Percentiles rank a stretch among this genome's conserved stretches.
phyloP scores from a whole-genome alignment of 1,140 invertebrate genomes.

The Arion vulgaris region DNA sequence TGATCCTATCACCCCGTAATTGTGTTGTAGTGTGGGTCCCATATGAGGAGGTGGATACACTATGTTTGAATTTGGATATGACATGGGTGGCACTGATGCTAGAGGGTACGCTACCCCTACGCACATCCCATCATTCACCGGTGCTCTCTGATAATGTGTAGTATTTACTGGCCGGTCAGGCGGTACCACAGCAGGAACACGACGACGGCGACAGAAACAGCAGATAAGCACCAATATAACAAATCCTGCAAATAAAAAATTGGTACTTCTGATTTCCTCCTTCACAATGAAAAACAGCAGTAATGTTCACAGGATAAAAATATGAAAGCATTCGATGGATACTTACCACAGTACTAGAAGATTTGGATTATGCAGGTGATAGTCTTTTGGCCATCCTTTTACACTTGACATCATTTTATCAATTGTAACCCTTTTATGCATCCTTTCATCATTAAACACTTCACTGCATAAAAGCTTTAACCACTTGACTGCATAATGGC shows the following conservation, averaged over 20 bases:
- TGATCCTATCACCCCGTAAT: slow-evolving; percentile 26
- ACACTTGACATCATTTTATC: too few relatives aligned
- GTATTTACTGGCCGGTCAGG: not conserved
- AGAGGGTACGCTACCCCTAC: slow-evolving; percentile 19
- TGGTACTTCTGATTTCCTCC: too few relatives aligned
- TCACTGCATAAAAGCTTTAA: too few relatives aligned
- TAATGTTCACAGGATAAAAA: too few relatives aligned
- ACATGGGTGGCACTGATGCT: slow-evolving; percentile 4
- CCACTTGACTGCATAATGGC: too few relatives aligned
- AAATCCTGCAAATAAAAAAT: slow-evolving; percentile 10
- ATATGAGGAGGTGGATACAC: slow-evolving; percentile 8
- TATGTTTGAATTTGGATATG: not conserved
- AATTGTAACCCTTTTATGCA: too few relatives aligned
- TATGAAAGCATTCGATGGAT: too few relatives aligned
- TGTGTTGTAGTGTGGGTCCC: not conserved
- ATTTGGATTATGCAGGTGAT: too few relatives aligned
- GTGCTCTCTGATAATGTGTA: slow-evolving; percentile 21
- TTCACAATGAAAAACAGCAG: too few relatives aligned
- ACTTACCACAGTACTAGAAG: too few relatives aligned
- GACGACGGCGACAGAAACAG: slow-evolving; percentile 10
- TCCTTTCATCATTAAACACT: too few relatives aligned
- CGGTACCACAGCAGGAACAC: not conserved
- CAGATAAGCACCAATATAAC: slow-evolving; percentile 22
- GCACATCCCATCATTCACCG: slow-evolving; percentile 10
- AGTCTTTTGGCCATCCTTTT: too few relatives aligned